Percentiles rank a stretch among this genome's conserved stretches.
phyloP scores from a whole-genome alignment of 2,888 invertebrate species.

The Spodoptera picta region DNA sequence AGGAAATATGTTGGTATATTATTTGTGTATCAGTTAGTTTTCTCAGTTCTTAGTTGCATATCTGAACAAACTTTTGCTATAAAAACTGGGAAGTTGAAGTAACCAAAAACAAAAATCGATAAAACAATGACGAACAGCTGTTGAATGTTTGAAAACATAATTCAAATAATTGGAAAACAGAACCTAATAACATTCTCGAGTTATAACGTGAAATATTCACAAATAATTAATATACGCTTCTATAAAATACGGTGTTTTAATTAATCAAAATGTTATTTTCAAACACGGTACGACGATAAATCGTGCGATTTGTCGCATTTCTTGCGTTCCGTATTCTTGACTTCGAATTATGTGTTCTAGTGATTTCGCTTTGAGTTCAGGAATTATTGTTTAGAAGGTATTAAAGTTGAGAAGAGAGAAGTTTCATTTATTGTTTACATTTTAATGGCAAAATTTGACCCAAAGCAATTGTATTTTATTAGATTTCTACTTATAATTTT shows the following conservation, averaged over 20 bases:
- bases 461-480: too few species aligned
- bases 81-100: background rate
- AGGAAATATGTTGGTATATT: too few species aligned
- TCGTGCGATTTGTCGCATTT: constrained; percentile 35
- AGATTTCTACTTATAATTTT: too few species aligned
- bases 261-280: constrained; percentile 33
- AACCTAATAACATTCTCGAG: constrained; percentile 12
- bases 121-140: background rate
- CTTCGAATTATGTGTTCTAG: constrained; percentile 37
- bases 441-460: too few species aligned
- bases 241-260: constrained; percentile 34
- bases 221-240: constrained; percentile 27
- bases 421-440: too few species aligned
- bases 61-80: too few species aligned
- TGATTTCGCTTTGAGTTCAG: constrained; percentile 9
- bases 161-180: constrained; percentile 17
- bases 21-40: too few species aligned
- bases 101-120: constrained; percentile 1
- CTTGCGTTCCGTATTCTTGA: constrained; percentile 28
- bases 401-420: too few species aligned
- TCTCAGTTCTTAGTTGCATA: too few species aligned
- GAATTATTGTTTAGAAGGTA: too few species aligned
- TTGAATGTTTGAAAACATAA: constrained; percentile 1
- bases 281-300: constrained; percentile 35
- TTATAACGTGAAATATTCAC: constrained; percentile 27